These are phyloP conservation scores for Eupithecia subfuscata DNA, from an alignment of 2,888 invertebrate genomes.

Conservation along the genomic window DNA sequence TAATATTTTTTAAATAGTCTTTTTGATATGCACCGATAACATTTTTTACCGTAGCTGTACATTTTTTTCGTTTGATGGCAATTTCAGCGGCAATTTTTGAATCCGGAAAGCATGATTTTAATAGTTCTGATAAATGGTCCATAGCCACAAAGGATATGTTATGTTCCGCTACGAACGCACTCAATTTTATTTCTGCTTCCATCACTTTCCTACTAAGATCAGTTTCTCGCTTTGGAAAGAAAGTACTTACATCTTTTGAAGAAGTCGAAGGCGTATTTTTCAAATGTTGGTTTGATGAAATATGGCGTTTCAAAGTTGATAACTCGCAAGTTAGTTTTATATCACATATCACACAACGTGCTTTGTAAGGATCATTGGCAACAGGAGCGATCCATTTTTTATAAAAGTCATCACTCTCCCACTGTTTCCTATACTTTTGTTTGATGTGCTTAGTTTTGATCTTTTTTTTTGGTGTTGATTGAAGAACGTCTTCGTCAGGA, in stretches of 20 bases:
- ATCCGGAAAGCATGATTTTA: conserved; percentile 20
- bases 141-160: conserved; percentile 24
- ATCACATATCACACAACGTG: neutral
- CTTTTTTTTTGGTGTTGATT: no score
- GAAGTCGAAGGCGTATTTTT: conserved; percentile 3
- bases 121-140: conserved; percentile 21
- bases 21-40: conserved; percentile 19
- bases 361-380: no score
- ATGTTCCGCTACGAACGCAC: conserved; percentile 22
- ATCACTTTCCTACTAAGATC: conserved; percentile 1
- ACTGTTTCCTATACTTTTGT: no score
- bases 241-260: conserved; percentile 6
- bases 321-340: neutral
- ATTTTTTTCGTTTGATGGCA: conserved; percentile 15
- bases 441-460: no score
- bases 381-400: no score
- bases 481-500: no score
- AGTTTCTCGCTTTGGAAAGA: conserved; percentile 3
- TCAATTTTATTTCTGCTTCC: conserved; percentile 26
- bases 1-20: neutral
- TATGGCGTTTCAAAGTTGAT: neutral
- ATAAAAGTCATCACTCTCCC: no score
- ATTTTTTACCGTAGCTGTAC: conserved; percentile 8
- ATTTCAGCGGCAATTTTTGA: conserved; percentile 12
- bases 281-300: neutral